phyloP scores from a whole-genome alignment of 2,113 vertebrate species.

The Ranitomeya imitator region DNA sequence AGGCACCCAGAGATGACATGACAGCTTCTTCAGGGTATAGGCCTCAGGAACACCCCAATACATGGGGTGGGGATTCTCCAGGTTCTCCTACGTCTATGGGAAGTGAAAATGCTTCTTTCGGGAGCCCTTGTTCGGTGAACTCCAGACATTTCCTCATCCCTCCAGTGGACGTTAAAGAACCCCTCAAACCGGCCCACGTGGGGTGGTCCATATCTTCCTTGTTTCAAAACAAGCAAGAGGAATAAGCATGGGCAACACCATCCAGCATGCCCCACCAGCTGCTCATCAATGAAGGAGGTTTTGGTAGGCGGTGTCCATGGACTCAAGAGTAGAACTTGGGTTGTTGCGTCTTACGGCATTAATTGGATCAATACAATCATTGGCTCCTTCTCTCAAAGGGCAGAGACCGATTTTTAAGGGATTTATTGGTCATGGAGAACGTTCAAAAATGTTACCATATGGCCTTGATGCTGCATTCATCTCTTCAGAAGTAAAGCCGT shows the following conservation, averaged over 20 bases:
- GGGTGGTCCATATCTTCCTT: constrained; percentile 79
- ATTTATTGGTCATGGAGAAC: background rate
- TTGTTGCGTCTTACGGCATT: background rate
- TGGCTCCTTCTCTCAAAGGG: background rate
- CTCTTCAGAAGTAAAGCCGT: background rate
- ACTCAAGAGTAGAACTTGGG: background rate
- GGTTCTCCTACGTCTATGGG: constrained; percentile 74
- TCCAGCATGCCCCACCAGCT: background rate
- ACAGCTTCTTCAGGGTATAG: constrained; percentile 79
- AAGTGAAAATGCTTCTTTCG: constrained; percentile 79
- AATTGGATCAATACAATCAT: constrained; percentile 2
- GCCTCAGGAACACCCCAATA: constrained; percentile 78
- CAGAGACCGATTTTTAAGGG: background rate
- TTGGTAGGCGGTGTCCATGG: background rate
- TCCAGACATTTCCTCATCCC: constrained; percentile 94
- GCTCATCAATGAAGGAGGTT: constrained; percentile 7
- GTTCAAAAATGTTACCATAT: background rate
- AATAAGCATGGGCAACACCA: constrained; percentile 61
- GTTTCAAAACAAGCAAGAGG: constrained; percentile 78
- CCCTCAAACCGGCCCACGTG: constrained; percentile 69
- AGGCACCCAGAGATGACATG: constrained; percentile 61
- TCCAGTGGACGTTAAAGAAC: constrained; percentile 76
- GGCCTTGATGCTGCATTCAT: background rate
- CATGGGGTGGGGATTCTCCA: constrained; percentile 81
- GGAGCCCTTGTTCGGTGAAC: constrained; percentile 90